Base-by-base conservation (phyloP, 2,113 vertebrate species). In the Zootoca vivipara region DNA sequence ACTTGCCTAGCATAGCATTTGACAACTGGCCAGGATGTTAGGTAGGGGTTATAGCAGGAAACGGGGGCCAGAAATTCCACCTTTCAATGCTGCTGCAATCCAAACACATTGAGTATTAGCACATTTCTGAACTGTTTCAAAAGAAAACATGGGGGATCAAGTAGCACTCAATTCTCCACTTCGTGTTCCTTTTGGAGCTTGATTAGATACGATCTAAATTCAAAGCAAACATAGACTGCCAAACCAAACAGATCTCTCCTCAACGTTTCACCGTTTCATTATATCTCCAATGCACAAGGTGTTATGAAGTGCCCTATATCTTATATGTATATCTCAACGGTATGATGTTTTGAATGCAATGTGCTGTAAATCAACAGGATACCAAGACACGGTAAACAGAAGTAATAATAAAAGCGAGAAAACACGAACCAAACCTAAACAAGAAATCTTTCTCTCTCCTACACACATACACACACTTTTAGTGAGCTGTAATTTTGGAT, bases 101-200 rank as follows among this genome's bases (percentile, higher is more conserved):
- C 1, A 79, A 18, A 88, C 22, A 58, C n/a, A 89, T 3, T 58
- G 64, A 89, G 9, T 78, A 64, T 91, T 88, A 90, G 10, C 2
- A 70, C 8, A 85, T 70, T 92, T 93, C 16, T 9, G 1, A 92
- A 85, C 73, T 46, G 73, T 52, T 92, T 67, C 56, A 89, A 88
- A 89, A 89, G 58, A 82, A 89, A 90, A n/a, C 78, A 82, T 78
- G 88, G 4, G 18, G 9, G 7, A 35, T 80, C 9, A 13, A 89
- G 20, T 74, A 79, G 33, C 42, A 5, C 2, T 74, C 26, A 0
- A 1, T 92, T 95, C 93, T 90, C 56, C 13, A 82, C 15, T 35
- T 6, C 40, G 35, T 46, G 0, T 89, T 92, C 69, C 91, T 90
- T 24, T 91, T 94, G 65, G 65, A 90, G 83, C 28, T 42, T 91